These are phyloP conservation scores for Garrulus glandarius DNA, from an alignment of 2,797 vertebrate genomes.

Conservation along the genomic window DNA sequence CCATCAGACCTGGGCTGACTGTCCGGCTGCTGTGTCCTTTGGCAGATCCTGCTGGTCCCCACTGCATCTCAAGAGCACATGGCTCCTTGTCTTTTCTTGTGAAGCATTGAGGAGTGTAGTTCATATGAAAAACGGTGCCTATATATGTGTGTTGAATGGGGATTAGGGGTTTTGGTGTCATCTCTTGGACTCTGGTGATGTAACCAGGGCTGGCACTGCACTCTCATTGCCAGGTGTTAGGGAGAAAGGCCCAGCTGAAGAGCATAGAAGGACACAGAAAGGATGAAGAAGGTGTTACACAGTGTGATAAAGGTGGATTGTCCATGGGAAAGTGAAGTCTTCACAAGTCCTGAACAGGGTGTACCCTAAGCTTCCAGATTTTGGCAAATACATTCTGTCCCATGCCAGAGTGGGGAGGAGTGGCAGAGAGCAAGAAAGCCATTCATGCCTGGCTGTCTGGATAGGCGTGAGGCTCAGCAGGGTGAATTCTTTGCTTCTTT, in stretches of 20 bases:
- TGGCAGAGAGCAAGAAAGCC: not conserved
- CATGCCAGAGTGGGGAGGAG: slow-evolving; percentile 25
- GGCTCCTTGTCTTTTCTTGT: not conserved
- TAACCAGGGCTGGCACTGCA: not conserved
- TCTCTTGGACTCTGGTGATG: not conserved
- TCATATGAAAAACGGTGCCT: not conserved
- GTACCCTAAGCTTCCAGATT: not conserved
- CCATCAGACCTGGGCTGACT: not conserved
- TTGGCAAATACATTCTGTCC: slow-evolving; percentile 18
- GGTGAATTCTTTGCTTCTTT: slow-evolving; percentile 63
- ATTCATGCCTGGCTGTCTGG: not conserved
- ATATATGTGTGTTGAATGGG: not conserved
- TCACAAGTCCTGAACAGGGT: not conserved
- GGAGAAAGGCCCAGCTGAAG: not conserved
- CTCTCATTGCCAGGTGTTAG: not conserved
- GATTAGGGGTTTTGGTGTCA: not conserved
- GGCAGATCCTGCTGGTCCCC: not conserved
- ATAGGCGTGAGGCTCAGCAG: not conserved
- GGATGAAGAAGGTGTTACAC: not conserved
- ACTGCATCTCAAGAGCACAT: not conserved
- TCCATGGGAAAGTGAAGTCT: slow-evolving; percentile 11
- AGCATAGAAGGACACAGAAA: not conserved
- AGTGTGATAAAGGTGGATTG: not conserved
- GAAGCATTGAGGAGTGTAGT: not conserved
- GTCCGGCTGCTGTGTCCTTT: accelerated